Conservation (phyloP, 1,140 invertebrate genomes). For the Hormaphis cornu region DNA sequence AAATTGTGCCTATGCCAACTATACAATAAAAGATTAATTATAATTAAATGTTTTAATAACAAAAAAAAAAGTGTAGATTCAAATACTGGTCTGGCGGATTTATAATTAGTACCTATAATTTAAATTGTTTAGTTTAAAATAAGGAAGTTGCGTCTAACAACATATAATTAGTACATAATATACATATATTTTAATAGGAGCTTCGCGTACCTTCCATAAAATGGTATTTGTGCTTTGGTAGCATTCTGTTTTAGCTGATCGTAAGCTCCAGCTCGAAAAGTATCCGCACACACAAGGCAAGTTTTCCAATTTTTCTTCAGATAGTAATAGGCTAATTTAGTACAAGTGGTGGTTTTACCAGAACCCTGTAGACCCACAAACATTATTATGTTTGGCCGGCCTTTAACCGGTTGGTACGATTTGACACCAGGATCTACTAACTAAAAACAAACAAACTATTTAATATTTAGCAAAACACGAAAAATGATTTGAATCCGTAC, state of each 20-base stretch:
- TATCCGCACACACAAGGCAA: constrained; percentile 97
- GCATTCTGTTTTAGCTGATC: constrained; percentile 99
- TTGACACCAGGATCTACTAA: constrained; percentile 97
- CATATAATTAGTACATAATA: too few species aligned
- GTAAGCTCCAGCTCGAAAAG: constrained; percentile 98
- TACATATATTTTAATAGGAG: too few species aligned
- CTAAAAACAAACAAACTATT: constrained; percentile 52
- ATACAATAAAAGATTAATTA: too few species aligned
- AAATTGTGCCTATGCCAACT: too few species aligned
- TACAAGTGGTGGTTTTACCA: constrained; percentile 99
- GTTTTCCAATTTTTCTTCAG: constrained; percentile 99
- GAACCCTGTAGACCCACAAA: constrained; percentile 99
- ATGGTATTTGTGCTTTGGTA: constrained; percentile 99
- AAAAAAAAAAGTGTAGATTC: too few species aligned
- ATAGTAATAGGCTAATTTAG: constrained; percentile 98
- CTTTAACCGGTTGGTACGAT: constrained; percentile 92
- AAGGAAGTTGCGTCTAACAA: too few species aligned
- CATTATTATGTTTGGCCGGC: constrained; percentile 95
- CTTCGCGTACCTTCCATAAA: constrained; percentile 99
- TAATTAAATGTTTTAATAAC: too few species aligned
- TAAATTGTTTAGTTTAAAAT: too few species aligned
- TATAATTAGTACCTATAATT: too few species aligned
- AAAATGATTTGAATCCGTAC: constrained; percentile 44
- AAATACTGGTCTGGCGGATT: too few species aligned
- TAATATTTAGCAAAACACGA: too few species aligned